phyloP scores from a whole-genome alignment of 2,113 vertebrate species.

The Pomatorhinus ruficollis region DNA sequence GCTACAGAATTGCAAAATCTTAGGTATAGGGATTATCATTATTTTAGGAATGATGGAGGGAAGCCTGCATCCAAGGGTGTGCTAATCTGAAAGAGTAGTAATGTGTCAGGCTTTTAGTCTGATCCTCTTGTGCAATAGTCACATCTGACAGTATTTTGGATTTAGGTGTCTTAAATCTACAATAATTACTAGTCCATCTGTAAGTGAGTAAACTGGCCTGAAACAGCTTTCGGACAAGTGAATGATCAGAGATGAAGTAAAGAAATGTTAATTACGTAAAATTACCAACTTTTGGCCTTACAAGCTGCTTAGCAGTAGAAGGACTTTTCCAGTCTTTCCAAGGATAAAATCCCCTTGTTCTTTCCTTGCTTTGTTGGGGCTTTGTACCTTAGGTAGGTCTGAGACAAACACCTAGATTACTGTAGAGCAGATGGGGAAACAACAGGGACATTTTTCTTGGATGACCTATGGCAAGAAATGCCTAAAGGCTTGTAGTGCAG shows the following conservation, averaged over 20 bases:
- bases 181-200: not conserved
- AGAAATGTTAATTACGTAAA: not conserved
- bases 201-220: not conserved
- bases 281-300: not conserved
- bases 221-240: not conserved
- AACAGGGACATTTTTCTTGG: not conserved
- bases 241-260: not conserved
- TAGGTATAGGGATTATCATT: slow-evolving; percentile 40
- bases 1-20: slow-evolving; percentile 22
- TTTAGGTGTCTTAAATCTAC: slow-evolving; percentile 4
- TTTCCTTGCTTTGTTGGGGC: not conserved
- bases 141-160: not conserved
- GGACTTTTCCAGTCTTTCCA: not conserved
- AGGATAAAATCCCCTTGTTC: not conserved
- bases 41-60: slow-evolving; percentile 35
- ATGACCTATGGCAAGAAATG: not conserved
- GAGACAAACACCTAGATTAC: not conserved
- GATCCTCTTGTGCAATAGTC: not conserved
- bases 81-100: slow-evolving; percentile 18
- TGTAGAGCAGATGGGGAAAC: not conserved
- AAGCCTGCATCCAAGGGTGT: not conserved
- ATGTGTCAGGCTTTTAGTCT: slow-evolving; percentile 15
- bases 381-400: not conserved
- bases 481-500: not conserved
- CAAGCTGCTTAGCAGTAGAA: not conserved